Conservation (phyloP, 2,797 vertebrate genomes). For the Enteromius radiatus region DNA sequence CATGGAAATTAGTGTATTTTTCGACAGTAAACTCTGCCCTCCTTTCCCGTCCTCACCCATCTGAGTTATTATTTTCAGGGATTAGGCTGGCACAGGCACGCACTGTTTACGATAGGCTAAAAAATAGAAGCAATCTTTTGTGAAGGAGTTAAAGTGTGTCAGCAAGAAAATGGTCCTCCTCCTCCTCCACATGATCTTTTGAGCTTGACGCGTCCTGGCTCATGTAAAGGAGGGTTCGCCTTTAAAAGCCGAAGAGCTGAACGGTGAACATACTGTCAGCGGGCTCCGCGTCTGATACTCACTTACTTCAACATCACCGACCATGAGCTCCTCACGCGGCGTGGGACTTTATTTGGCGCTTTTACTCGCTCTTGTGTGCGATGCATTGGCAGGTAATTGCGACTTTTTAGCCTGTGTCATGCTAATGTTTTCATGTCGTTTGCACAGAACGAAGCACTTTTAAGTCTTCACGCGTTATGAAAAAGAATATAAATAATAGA, state of each 20-base stretch:
- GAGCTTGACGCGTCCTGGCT: background rate
- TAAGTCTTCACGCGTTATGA: background rate
- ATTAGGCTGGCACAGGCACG: background rate
- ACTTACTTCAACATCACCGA: background rate
- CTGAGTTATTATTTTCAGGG: background rate
- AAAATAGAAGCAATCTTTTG: background rate
- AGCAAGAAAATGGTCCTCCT: background rate
- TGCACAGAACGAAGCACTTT: background rate
- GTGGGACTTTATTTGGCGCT: conserved; percentile 29
- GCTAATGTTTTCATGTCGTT: background rate
- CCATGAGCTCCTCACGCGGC: conserved; percentile 20
- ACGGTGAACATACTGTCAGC: background rate
- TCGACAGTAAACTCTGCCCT: background rate
- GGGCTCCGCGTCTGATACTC: too few relatives aligned
- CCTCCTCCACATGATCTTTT: background rate
- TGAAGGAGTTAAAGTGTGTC: conserved; percentile 11
- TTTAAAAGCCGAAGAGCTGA: conserved; percentile 25
- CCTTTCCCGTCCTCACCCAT: background rate
- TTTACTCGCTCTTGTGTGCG: conserved; percentile 16
- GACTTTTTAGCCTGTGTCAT: background rate
- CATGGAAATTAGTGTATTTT: background rate
- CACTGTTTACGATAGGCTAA: background rate
- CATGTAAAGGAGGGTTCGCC: background rate
- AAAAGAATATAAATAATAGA: background rate
- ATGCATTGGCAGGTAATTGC: conserved; percentile 34